Percentiles rank a stretch among this genome's conserved stretches.
Conservation (phyloP, 64 coral and sea anemone genomes). For the Pocillopora damicornis region DNA sequence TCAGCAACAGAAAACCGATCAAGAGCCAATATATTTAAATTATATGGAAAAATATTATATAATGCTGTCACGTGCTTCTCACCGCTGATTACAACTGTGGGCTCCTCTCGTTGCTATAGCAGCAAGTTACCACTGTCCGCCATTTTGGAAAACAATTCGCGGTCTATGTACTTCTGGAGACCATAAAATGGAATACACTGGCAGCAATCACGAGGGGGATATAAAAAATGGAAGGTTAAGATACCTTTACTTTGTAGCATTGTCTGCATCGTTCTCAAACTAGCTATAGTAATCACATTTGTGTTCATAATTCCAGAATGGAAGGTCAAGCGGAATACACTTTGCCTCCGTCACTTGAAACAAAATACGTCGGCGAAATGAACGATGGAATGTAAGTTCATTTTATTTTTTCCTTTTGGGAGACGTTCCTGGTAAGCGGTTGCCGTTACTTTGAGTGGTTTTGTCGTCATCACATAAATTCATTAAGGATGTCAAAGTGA, state of each 20-base stretch:
- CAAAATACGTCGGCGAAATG: conserved; percentile 95
- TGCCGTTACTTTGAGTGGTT: not conserved
- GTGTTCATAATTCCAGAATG: conserved; percentile 65
- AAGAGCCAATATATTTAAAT: not conserved
- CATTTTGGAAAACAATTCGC: not conserved
- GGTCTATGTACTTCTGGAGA: not conserved
- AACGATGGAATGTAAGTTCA: conserved; percentile 94
- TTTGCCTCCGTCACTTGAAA: conserved; percentile 73
- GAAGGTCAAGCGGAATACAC: conserved; percentile 88
- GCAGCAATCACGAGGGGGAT: conserved; percentile 87
- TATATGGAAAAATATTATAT: not conserved
- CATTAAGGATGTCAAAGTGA: no score
- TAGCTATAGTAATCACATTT: not conserved
- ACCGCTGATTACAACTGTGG: not conserved
- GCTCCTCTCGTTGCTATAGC: not conserved
- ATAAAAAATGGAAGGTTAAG: conserved; percentile 91
- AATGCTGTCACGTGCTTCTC: not conserved
- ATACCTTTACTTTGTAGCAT: not conserved
- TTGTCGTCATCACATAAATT: no score
- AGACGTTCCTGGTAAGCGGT: not conserved
- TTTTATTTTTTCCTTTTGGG: not conserved
- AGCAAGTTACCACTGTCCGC: not conserved
- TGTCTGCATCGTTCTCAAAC: not conserved
- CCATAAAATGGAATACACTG: conserved; percentile 88
- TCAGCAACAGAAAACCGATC: not conserved